These are phyloP conservation scores for Albula goreensis DNA, from an alignment of 2,113 vertebrate species.

Conservation along the genomic window DNA sequence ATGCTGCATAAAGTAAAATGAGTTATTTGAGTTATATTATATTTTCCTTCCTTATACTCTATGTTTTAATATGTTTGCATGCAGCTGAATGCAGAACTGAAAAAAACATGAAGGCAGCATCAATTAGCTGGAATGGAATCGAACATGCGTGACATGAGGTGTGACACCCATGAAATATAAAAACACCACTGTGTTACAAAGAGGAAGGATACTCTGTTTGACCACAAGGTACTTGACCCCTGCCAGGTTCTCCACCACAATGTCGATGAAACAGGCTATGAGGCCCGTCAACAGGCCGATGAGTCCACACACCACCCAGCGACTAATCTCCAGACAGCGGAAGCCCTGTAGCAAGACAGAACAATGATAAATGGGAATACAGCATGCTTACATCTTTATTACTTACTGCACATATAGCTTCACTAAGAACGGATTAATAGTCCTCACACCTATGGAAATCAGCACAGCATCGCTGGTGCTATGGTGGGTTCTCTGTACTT, in stretches of 20 bases:
- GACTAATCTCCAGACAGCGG: conserved; percentile 90
- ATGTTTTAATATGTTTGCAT: too few species aligned
- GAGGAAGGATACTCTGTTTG: conserved; percentile 87
- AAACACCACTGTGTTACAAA: not conserved
- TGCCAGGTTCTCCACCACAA: conserved; percentile 87
- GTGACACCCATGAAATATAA: too few species aligned
- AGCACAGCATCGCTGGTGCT: not conserved
- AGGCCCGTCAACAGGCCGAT: conserved; percentile 92
- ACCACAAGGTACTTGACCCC: conserved; percentile 85
- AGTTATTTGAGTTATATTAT: too few species aligned
- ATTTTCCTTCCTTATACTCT: too few species aligned
- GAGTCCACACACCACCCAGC: conserved; percentile 94
- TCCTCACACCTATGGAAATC: not conserved
- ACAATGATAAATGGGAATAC: not conserved
- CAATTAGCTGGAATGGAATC: too few species aligned
- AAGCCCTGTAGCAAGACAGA: conserved; percentile 72
- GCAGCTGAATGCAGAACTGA: too few species aligned
- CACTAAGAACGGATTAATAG: not conserved
- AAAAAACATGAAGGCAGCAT: too few species aligned
- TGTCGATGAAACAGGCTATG: conserved; percentile 93
- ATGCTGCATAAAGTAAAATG: too few species aligned
- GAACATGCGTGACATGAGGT: too few species aligned
- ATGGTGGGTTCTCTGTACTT: not conserved
- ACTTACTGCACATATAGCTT: not conserved
- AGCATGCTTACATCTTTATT: not conserved